Evolutionary conservation across 2,113 vertebrate genomes (phyloP).

Genomic region (Panurus biarmicus): DNA sequence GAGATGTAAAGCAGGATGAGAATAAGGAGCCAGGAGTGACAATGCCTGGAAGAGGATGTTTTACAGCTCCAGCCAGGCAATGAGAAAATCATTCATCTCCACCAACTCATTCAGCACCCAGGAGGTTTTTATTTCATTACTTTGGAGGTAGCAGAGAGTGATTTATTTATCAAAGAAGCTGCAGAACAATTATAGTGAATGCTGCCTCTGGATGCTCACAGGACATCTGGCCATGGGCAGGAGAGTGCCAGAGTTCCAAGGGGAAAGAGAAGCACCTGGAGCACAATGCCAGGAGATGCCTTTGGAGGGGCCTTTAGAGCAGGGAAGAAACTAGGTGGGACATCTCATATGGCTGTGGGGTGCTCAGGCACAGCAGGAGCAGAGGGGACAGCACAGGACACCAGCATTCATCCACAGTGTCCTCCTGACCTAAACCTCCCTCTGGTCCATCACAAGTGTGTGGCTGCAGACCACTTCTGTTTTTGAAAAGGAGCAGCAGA

Average conservation of each 20-base stretch:
- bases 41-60: neutral
- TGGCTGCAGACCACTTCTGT: neutral
- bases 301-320: neutral
- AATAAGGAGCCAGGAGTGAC: neutral
- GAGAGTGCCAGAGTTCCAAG: neutral
- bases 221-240: neutral
- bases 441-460: neutral
- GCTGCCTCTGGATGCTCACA: neutral
- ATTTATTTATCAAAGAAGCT: slow-evolving; percentile 14
- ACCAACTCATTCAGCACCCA: neutral
- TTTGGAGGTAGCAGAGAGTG: neutral
- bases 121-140: slow-evolving; percentile 26
- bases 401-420: accelerated
- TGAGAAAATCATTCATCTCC: neutral
- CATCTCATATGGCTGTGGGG: neutral
- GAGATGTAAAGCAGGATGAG: neutral
- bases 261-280: neutral
- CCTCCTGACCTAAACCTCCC: neutral
- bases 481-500: neutral
- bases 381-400: neutral
- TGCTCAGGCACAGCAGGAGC: neutral
- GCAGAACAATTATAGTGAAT: neutral
- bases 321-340: neutral
- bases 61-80: neutral
- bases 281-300: neutral